Percentiles rank a stretch among this genome's conserved stretches.
Conservation (phyloP, 2,797 vertebrate genomes). For the Acanthopagrus latus region DNA sequence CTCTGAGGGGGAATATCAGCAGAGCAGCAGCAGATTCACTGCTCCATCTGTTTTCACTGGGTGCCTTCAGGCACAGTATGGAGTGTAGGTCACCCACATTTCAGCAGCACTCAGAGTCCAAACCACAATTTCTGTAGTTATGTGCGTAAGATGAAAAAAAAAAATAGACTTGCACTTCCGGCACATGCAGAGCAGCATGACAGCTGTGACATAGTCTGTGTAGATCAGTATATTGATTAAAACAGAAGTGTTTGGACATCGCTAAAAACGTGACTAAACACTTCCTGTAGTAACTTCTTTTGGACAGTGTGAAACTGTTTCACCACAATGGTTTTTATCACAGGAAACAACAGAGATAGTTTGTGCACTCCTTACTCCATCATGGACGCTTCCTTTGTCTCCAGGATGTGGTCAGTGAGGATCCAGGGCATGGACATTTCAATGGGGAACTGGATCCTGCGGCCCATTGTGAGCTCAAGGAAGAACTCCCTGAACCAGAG, state of each 20-base stretch:
- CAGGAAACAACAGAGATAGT: neutral
- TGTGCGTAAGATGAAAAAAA: neutral
- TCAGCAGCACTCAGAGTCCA: neutral
- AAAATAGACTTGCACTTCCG: neutral
- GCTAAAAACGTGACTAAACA: neutral
- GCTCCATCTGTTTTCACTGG: conserved; percentile 3
- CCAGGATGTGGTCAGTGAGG: conserved; percentile 97
- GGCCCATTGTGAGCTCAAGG: conserved; percentile 97
- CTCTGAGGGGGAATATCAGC: neutral
- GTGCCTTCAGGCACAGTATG: neutral
- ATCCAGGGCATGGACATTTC: conserved; percentile 99
- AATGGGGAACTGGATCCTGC: conserved; percentile 98
- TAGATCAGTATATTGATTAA: neutral
- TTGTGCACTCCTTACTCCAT: conserved; percentile 91
- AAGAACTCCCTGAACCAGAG: conserved; percentile 99
- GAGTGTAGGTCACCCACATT: conserved; percentile 10
- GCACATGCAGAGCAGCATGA: neutral
- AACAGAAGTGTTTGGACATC: neutral
- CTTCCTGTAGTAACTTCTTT: neutral
- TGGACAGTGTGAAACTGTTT: neutral
- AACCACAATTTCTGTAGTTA: neutral
- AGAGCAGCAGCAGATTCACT: neutral
- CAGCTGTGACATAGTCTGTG: too few species aligned
- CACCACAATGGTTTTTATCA: neutral
- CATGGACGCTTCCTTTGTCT: conserved; percentile 98